A percentile compares a stretch with the other conserved stretches of the same genome.
Conservation (phyloP, 2,797 vertebrate genomes). For the Petrocephalus schoutedeni region DNA sequence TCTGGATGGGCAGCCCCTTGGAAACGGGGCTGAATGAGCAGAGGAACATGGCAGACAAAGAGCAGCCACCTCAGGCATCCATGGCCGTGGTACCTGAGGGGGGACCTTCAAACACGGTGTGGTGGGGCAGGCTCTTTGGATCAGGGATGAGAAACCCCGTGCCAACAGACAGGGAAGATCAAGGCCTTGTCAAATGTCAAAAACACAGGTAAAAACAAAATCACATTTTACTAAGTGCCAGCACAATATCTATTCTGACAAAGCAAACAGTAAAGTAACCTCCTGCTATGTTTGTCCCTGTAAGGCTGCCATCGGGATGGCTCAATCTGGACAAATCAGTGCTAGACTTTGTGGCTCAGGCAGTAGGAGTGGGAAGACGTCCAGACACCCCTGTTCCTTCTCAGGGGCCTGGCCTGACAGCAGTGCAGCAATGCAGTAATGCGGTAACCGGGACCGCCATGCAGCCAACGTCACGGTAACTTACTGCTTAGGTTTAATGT, state of each 20-base stretch:
- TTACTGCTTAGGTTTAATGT: background rate
- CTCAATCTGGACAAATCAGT: slow-evolving; percentile 81
- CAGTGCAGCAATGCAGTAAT: background rate
- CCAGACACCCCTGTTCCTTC: slow-evolving; percentile 42
- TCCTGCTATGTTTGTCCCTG: background rate
- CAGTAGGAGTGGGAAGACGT: slow-evolving; percentile 70
- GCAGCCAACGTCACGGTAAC: slow-evolving; percentile 42
- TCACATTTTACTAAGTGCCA: background rate
- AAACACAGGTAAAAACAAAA: slow-evolving; percentile 34
- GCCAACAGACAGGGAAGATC: slow-evolving; percentile 60
- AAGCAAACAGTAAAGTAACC: background rate
- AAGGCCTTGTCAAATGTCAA: slow-evolving; percentile 48
- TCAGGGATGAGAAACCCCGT: slow-evolving; percentile 54
- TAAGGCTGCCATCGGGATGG: slow-evolving; percentile 87
- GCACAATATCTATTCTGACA: background rate
- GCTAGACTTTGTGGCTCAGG: slow-evolving; percentile 80
- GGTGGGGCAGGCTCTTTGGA: slow-evolving; percentile 89
- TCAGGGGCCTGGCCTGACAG: slow-evolving; percentile 28
- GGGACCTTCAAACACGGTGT: slow-evolving; percentile 54
- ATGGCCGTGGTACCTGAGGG: slow-evolving; percentile 35
- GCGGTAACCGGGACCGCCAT: slow-evolving; percentile 15
- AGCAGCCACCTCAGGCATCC: slow-evolving; percentile 32
- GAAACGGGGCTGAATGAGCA: slow-evolving; percentile 76
- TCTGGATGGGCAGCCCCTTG: slow-evolving; percentile 94
- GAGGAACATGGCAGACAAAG: slow-evolving; percentile 66